phyloP scores from a whole-genome alignment of 1,140 invertebrate genomes.

The Drosophila parvula region DNA sequence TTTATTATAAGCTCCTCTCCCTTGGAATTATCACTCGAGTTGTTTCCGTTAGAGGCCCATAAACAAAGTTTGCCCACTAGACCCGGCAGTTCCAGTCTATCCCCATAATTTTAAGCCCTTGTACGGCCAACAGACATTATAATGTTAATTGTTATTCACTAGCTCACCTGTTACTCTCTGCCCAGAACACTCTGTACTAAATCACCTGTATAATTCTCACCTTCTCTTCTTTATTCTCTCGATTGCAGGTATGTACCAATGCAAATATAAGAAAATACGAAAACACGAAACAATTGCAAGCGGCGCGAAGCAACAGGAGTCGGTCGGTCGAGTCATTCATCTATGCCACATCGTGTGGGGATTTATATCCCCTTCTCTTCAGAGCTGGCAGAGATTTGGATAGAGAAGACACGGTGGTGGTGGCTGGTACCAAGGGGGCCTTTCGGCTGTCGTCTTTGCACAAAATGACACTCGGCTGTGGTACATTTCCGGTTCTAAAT shows the following conservation, averaged over 20 bases:
- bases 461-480: slow-evolving; percentile 71
- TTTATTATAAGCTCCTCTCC: slow-evolving; percentile 11
- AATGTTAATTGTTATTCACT: slow-evolving; percentile 57
- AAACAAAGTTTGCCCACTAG: slow-evolving; percentile 25
- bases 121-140: slow-evolving; percentile 30
- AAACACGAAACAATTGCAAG: slow-evolving; percentile 13
- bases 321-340: slow-evolving; percentile 27
- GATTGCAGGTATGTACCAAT: slow-evolving; percentile 39
- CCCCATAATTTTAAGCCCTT: slow-evolving; percentile 29
- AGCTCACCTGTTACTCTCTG: slow-evolving; percentile 35
- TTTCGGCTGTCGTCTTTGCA: slow-evolving; percentile 72
- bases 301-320: slow-evolving; percentile 24
- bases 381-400: not conserved
- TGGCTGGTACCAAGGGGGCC: slow-evolving; percentile 30
- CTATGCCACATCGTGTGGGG: slow-evolving; percentile 49
- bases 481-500: slow-evolving; percentile 81
- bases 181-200: slow-evolving; percentile 45
- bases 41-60: slow-evolving; percentile 21
- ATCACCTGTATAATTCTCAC: slow-evolving; percentile 50
- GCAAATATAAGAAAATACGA: not conserved
- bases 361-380: slow-evolving; percentile 24
- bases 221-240: slow-evolving; percentile 20
- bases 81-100: slow-evolving; percentile 5
- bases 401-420: not conserved
- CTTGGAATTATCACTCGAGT: slow-evolving; percentile 5